Evolutionary conservation across 2,888 invertebrate species (phyloP).

Genomic region (Diarsia brunnea): DNA sequence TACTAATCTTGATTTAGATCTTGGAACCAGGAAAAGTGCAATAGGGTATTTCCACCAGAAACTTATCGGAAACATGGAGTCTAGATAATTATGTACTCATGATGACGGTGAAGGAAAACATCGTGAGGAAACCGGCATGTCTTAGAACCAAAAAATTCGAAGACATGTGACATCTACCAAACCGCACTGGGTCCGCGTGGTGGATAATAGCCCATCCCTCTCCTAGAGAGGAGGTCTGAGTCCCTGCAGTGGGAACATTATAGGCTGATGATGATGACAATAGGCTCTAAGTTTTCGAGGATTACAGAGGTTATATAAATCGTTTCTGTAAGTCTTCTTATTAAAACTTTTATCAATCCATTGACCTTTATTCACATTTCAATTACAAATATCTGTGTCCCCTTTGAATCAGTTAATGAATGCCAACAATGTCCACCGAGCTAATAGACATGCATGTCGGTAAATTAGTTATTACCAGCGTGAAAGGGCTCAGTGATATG

Average conservation of each 20-base stretch:
- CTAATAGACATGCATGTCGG: conserved; percentile 18
- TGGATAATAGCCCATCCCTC: too few relatives aligned
- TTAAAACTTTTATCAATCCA: background rate
- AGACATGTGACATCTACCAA: too few relatives aligned
- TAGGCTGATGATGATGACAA: too few relatives aligned
- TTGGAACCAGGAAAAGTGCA: background rate
- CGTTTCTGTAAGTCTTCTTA: background rate
- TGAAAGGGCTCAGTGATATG: conserved; percentile 44
- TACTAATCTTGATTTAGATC: background rate
- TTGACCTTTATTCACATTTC: conserved; percentile 1
- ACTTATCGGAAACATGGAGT: background rate
- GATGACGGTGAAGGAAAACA: too few relatives aligned
- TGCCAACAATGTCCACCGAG: background rate
- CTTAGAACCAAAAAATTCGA: too few relatives aligned
- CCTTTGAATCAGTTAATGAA: conserved; percentile 8
- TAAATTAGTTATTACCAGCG: conserved; percentile 50
- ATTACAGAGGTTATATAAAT: background rate
- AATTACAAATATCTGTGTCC: conserved; percentile 8
- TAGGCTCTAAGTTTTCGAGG: background rate
- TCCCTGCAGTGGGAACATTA: too few relatives aligned
- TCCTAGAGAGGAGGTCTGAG: too few relatives aligned
- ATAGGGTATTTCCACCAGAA: background rate
- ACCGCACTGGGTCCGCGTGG: too few relatives aligned
- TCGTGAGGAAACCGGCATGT: too few relatives aligned
- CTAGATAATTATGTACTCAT: too few relatives aligned